Percentiles rank a stretch among this genome's conserved stretches.
Evolutionary conservation across 2,113 vertebrate species (phyloP).

Genomic region (Aphyosemion australe): DNA sequence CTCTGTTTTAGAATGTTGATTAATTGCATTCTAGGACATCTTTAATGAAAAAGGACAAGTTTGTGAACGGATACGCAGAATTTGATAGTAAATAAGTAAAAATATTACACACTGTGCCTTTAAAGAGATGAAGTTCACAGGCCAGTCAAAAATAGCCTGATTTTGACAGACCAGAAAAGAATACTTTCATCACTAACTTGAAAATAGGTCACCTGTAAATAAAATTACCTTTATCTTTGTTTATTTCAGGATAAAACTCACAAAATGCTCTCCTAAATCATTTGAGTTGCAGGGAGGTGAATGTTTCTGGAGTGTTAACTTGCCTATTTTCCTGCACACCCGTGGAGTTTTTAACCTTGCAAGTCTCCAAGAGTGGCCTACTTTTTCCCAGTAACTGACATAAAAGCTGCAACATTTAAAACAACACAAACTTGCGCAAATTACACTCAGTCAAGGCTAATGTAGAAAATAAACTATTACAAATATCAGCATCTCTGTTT

Average conservation of each 20-base stretch:
- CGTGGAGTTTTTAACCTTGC: conserved; percentile 69
- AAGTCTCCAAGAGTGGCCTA: conserved; percentile 54
- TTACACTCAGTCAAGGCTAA: conserved; percentile 5
- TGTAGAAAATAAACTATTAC: conserved; percentile 20
- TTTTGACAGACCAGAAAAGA: not conserved
- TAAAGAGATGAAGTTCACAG: not conserved
- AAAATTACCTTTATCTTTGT: conserved; percentile 64
- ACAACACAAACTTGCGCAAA: conserved; percentile 15
- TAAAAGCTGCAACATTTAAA: conserved; percentile 51
- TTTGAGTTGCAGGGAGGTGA: conserved; percentile 69
- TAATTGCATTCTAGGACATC: too few species aligned
- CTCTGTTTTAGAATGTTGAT: too few species aligned
- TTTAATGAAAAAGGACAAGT: too few species aligned
- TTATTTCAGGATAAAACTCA: conserved; percentile 64
- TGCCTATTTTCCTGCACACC: conserved; percentile 64
- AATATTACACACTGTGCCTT: not conserved
- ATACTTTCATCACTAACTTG: not conserved
- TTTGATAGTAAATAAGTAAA: too few species aligned
- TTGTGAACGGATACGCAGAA: too few species aligned
- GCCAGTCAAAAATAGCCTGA: not conserved
- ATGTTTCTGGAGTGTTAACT: conserved; percentile 67
- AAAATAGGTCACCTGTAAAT: conserved; percentile 60
- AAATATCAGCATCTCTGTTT: conserved; percentile 6
- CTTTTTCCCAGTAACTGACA: conserved; percentile 50
- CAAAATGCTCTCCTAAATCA: conserved; percentile 77